Base-by-base conservation (phyloP, 2,888 invertebrate species). In the Epirrhoe tristata region DNA sequence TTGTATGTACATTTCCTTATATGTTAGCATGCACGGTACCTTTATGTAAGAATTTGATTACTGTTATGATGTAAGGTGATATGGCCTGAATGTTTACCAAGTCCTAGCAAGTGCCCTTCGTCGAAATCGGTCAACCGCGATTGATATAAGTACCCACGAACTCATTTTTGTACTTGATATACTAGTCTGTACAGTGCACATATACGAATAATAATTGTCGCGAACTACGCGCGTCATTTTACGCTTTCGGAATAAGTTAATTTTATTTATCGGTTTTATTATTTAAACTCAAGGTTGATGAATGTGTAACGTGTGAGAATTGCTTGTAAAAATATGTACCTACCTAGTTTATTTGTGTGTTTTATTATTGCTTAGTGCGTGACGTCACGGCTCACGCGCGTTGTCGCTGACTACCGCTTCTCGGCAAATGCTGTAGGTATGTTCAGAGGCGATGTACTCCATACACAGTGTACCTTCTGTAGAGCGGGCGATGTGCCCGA, bases 261-360 rank as follows among this genome's bases (percentile, higher is more conserved):
- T 36, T 36, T 36, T 8, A 8, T 43, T 43, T 43, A 43, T 4
- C 39, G 39, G 39, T 12, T 7, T 7, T 36, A 12, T 12, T 34
- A 7, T 16, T 36, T 16, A 34, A 34, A n/a, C 34, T 14, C 39
- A 43, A 51, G 56, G 50, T 51, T 51, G 66, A 61, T 61, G 61
- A 63, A 63, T 60, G 66, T 55, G 61, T 31, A 53, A 51, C 17
- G 51, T 53, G 52, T 24, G 14, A 39, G 36, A 3, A 2, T 12
- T 12, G 39, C 3, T 4, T 12, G 12, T 43, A 43, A 43, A 39
- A 43, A 43, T 12, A n/a, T n/a, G n/a, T n/a, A n/a, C n/a, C n/a
- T n/a, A n/a, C n/a, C n/a, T n/a, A 43, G 39, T 43, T 43, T 12
- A 43, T 12, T 12, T 43, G 5, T 12, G 39, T 12, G 39, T 43